Evolutionary conservation across 2,797 vertebrate genomes (phyloP).

Genomic region (Alcedo quadribrachys): DNA sequence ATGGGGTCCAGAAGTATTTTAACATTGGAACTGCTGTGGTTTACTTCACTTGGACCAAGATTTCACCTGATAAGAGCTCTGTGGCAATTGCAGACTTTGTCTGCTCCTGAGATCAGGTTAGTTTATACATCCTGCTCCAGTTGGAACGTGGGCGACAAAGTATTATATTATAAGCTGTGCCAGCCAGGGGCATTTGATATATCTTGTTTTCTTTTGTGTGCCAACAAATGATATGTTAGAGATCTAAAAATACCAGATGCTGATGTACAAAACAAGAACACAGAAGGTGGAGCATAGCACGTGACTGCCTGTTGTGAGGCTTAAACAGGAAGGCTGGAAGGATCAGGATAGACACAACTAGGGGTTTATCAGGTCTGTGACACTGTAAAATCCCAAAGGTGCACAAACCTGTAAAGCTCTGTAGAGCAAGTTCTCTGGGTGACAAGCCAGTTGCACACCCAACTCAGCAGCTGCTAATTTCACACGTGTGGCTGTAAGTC

Average conservation of each 20-base stretch:
- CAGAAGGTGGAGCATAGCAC: not conserved
- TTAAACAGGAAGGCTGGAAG: not conserved
- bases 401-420: not conserved
- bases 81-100: not conserved
- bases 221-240: not conserved
- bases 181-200: not conserved
- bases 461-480: not conserved
- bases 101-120: not conserved
- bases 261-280: not conserved
- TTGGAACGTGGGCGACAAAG: not conserved
- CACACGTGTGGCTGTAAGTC: accelerated
- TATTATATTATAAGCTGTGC: not conserved
- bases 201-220: not conserved
- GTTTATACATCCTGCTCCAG: not conserved
- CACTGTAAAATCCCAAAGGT: not conserved
- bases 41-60: not conserved
- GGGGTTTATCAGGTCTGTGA: not conserved
- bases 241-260: not conserved
- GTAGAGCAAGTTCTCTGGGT: accelerated
- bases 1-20: not conserved
- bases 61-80: not conserved
- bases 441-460: accelerated
- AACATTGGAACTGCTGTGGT: not conserved
- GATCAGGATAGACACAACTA: not conserved
- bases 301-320: not conserved